These are phyloP conservation scores for Ambastaia sidthimunki DNA, from an alignment of 2,797 vertebrate species.

Conservation along the genomic window DNA sequence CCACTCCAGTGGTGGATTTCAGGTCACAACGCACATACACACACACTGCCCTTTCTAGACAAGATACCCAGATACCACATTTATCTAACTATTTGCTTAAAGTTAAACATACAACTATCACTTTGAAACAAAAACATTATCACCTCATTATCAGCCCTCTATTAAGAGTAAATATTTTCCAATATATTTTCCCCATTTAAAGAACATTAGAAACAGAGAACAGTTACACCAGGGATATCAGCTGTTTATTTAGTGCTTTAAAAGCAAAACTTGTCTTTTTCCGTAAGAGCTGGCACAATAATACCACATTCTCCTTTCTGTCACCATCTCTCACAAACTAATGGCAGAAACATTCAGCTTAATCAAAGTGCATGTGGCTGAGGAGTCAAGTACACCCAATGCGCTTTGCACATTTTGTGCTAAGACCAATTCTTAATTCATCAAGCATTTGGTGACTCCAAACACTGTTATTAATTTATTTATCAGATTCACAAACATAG, in stretches of 20 bases:
- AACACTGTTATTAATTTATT: conserved; percentile 52
- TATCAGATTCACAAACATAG: conserved; percentile 32
- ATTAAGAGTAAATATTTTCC: too few relatives aligned
- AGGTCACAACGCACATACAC: conserved; percentile 16
- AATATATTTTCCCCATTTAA: not conserved
- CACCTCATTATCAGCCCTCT: too few relatives aligned
- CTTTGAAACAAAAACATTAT: not conserved
- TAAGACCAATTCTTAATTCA: conserved; percentile 39
- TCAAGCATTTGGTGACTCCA: conserved; percentile 32
- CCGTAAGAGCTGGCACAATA: conserved; percentile 34
- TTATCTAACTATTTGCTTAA: conserved; percentile 10
- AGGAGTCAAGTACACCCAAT: conserved; percentile 24
- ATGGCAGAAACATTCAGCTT: conserved; percentile 33
- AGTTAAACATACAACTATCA: conserved; percentile 1
- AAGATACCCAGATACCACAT: not conserved
- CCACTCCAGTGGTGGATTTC: conserved; percentile 38
- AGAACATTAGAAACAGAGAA: conserved; percentile 26
- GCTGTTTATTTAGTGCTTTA: conserved; percentile 44
- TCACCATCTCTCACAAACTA: conserved; percentile 19
- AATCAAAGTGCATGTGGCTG: conserved; percentile 50
- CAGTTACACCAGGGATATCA: conserved; percentile 25
- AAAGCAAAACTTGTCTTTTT: conserved; percentile 38
- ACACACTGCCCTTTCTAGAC: not conserved
- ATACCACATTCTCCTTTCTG: not conserved
- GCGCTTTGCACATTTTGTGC: conserved; percentile 37